Evolutionary conservation across 2,888 invertebrate species (phyloP), one percentile per base, ranked within the genome.

Genomic region (Agrochola macilenta): DNA sequence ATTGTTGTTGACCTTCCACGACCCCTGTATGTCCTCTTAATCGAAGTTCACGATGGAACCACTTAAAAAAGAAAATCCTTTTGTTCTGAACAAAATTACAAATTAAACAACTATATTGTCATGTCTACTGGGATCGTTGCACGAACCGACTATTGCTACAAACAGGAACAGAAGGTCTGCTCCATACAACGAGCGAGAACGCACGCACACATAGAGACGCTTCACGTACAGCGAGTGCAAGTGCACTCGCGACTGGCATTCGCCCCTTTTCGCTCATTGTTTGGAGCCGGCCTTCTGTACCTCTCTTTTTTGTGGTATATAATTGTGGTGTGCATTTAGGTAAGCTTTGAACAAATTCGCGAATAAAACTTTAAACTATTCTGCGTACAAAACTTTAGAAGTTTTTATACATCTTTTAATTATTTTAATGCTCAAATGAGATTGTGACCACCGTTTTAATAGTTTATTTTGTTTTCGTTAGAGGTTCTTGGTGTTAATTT

Each of bases 331-430:
- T 26, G 23, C 49, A 65, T 49, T 69, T 71, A 68, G 1, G 17
- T 26, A 26, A 63, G 46, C 57, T 76, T 71, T 52, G 30, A 76
- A 78, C 58, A 58, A 80, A 76, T 83, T 74, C 58, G 14, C n/a
- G 30, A 73, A 82, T 72, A 78, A 79, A 87, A 69, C 54, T 57
- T 73, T 2, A 43, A 39, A 78, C 52, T 39, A 26, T 75, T 72
- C 57, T 57, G 65, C 23, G 69, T 49, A 8, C 14, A 17, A 73
- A 66, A 76, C 39, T 70, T 72, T n/a, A 43, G 7, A 54, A 39
- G 43, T 60, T 64, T 69, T 64, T 52, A 76, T 35, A 43, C 17
- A 20, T 49, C 8, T 79, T 66, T 66, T 39, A 66, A 63, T 61
- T 65, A 69, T 84, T 68, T 70, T 52, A 76, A 49, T 65, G n/a